A percentile compares a stretch with the other conserved stretches of the same genome.
phyloP scores from a whole-genome alignment of 2,113 vertebrate genomes.

The Procapra przewalskii region DNA sequence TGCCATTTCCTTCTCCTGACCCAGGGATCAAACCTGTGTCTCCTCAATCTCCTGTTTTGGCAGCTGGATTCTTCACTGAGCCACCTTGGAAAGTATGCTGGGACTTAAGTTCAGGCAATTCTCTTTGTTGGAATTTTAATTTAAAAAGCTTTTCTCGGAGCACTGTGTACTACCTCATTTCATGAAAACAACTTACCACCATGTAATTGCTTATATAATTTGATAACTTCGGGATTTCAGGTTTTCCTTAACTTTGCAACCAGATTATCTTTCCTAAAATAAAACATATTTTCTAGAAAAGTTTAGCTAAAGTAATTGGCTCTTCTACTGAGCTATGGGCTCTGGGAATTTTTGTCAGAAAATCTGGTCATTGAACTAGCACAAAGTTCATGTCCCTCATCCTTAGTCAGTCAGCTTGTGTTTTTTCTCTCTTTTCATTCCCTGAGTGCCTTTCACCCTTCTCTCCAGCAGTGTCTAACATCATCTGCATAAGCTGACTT shows the following conservation, averaged over 20 bases:
- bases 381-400: slow-evolving; percentile 12
- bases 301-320: neutral
- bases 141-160: neutral
- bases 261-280: slow-evolving; percentile 36
- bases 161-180: neutral
- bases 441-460: neutral
- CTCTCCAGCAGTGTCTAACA: neutral
- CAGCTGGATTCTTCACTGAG: neutral
- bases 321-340: neutral
- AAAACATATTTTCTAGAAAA: slow-evolving; percentile 48
- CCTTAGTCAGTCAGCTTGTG: slow-evolving; percentile 14
- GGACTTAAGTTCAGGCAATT: slow-evolving; percentile 47
- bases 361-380: neutral
- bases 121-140: slow-evolving; percentile 32
- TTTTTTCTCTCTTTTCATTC: neutral
- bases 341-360: neutral
- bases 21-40: neutral
- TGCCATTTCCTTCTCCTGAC: neutral
- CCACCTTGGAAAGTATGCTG: neutral
- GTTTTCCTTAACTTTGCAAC: slow-evolving; percentile 35
- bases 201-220: neutral
- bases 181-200: slow-evolving; percentile 35
- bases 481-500: neutral
- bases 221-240: neutral
- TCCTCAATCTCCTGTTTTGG: neutral